Evolutionary conservation across 2,888 invertebrate genomes (phyloP).

Genomic region (Drosophila crucigera): DNA sequence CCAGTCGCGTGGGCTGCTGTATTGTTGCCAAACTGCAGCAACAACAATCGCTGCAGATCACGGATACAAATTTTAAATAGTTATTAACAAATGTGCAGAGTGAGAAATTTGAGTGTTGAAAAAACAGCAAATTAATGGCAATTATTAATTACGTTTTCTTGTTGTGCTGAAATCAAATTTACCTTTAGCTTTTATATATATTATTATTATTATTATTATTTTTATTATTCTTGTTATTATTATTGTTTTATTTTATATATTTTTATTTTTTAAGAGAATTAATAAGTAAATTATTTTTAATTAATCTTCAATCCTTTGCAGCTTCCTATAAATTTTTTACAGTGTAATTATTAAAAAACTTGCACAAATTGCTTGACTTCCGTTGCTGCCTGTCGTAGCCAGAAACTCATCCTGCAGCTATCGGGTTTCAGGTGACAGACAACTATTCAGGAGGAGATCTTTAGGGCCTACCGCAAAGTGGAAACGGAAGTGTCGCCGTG

Average conservation of each 20-base stretch:
- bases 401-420: conserved; percentile 62
- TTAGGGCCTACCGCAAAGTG: conserved; percentile 77
- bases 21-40: conserved; percentile 35
- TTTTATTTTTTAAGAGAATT: rapidly evolving
- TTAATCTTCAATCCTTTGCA: not conserved
- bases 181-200: not conserved
- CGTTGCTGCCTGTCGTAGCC: conserved; percentile 50
- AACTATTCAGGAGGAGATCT: conserved; percentile 38
- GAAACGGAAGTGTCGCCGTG: conserved; percentile 80
- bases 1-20: conserved; percentile 17
- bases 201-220: not conserved
- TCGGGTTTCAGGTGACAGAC: conserved; percentile 52
- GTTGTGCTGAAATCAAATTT: not conserved
- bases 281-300: not conserved
- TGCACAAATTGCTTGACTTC: conserved; percentile 61
- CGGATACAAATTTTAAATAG: conserved; percentile 61
- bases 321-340: not conserved
- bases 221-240: not conserved
- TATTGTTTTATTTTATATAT: not conserved
- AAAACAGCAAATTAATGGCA: not conserved
- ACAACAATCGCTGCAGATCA: conserved; percentile 36
- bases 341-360: conserved; percentile 44
- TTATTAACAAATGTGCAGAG: not conserved
- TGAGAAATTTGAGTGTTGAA: not conserved
- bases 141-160: not conserved